Evolutionary conservation across 2,797 vertebrate species (phyloP).

Genomic region (Acipenser ruthenus): DNA sequence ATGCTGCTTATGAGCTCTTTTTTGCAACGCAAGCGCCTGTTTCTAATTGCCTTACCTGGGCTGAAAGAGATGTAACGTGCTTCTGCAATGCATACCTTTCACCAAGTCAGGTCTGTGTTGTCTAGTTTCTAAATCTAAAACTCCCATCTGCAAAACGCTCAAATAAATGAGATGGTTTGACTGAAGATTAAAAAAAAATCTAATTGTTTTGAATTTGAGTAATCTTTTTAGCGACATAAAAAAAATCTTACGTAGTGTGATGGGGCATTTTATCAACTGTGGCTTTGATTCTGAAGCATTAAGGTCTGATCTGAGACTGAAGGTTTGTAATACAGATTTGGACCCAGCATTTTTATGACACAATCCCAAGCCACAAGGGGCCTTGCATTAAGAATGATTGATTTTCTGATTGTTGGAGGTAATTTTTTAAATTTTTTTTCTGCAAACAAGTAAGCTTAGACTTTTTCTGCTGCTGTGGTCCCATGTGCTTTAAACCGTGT

Average conservation of each 20-base stretch:
- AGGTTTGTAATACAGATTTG: constrained; percentile 24
- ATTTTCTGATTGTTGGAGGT: constrained; percentile 23
- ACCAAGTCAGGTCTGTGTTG: no score
- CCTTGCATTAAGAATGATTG: constrained; percentile 31
- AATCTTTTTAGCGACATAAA: constrained; percentile 19
- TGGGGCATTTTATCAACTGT: constrained; percentile 19
- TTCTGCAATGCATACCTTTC: not conserved
- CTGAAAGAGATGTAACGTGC: not conserved
- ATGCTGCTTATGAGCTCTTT: not conserved
- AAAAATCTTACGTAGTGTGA: constrained; percentile 13
- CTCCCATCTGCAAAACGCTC: no score
- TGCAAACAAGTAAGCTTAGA: not conserved
- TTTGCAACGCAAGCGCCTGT: not conserved
- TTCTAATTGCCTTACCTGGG: not conserved
- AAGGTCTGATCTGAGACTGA: constrained; percentile 23
- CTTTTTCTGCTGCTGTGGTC: not conserved
- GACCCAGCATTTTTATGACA: constrained; percentile 35
- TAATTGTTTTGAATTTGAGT: constrained; percentile 13
- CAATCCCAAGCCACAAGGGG: constrained; percentile 21
- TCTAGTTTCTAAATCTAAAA: no score
- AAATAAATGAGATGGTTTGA: constrained; percentile 12
- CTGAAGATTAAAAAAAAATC: constrained; percentile 22
- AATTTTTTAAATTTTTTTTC: not conserved
- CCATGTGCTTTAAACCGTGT: not conserved
- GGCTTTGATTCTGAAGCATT: not conserved